Evolutionary conservation across 2,113 vertebrate species (phyloP).

Genomic region (Carlito syrichta): DNA sequence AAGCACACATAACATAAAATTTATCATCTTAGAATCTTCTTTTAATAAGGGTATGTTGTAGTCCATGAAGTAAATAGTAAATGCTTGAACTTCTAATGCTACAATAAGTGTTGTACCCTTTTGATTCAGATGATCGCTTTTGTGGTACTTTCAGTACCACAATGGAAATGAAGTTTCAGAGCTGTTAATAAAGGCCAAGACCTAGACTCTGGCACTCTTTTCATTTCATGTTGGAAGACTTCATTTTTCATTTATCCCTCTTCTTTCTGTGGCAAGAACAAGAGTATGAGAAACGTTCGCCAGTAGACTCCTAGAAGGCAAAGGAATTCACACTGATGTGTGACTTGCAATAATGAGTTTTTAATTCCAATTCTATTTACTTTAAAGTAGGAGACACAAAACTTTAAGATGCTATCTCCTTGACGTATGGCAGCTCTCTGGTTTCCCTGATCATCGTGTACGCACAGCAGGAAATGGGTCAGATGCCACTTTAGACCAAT

Average conservation of each 20-base stretch:
- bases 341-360: conserved; percentile 23
- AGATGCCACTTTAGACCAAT: background rate
- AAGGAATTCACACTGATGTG: conserved; percentile 37
- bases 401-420: background rate
- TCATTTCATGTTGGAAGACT: conserved; percentile 57
- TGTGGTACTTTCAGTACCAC: conserved; percentile 60
- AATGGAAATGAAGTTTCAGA: conserved; percentile 71
- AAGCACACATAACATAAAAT: too few relatives aligned
- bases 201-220: conserved; percentile 47
- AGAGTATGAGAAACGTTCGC: background rate
- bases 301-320: background rate
- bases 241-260: conserved; percentile 54
- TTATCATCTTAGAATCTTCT: too few relatives aligned
- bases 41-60: background rate
- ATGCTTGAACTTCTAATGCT: background rate
- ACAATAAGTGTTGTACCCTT: conserved; percentile 27
- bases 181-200: conserved; percentile 61
- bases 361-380: conserved; percentile 24
- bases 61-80: too few relatives aligned
- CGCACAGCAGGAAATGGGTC: background rate
- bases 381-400: background rate
- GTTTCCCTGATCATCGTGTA: background rate
- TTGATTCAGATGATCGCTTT: conserved; percentile 50
- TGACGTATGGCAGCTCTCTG: background rate
- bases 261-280: conserved; percentile 56